Conservation (phyloP, 2,797 vertebrate species). For the Stomatorhinus walkeri region DNA sequence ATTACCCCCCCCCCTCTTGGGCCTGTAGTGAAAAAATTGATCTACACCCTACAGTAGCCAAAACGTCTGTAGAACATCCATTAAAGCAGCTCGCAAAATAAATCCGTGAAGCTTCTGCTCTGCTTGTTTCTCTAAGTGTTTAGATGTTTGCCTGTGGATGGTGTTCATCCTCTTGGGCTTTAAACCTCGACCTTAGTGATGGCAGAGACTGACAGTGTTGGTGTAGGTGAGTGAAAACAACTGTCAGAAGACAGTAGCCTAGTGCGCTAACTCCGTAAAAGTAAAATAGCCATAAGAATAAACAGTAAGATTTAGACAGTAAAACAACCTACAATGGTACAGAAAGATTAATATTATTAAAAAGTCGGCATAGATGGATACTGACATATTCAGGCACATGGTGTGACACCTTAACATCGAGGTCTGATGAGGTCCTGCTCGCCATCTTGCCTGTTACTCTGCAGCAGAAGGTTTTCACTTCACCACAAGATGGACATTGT, state of each 20-base stretch:
- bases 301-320: background rate
- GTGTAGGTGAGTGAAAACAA: background rate
- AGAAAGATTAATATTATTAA: background rate
- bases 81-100: background rate
- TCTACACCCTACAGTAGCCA: background rate
- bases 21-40: background rate
- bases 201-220: background rate
- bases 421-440: background rate
- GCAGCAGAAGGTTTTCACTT: background rate
- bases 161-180: background rate
- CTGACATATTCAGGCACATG: background rate
- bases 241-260: background rate
- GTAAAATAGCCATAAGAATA: background rate
- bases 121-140: background rate
- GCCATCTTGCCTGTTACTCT: background rate
- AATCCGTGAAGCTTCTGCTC: background rate
- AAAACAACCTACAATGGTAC: background rate
- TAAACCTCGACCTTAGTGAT: background rate
- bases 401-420: background rate
- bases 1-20: background rate
- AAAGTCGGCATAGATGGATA: background rate
- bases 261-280: background rate
- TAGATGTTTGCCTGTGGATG: background rate
- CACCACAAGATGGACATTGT: background rate
- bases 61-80: background rate